Evolutionary conservation across 2,888 invertebrate genomes (phyloP).

Genomic region (Homarus gammarus): DNA sequence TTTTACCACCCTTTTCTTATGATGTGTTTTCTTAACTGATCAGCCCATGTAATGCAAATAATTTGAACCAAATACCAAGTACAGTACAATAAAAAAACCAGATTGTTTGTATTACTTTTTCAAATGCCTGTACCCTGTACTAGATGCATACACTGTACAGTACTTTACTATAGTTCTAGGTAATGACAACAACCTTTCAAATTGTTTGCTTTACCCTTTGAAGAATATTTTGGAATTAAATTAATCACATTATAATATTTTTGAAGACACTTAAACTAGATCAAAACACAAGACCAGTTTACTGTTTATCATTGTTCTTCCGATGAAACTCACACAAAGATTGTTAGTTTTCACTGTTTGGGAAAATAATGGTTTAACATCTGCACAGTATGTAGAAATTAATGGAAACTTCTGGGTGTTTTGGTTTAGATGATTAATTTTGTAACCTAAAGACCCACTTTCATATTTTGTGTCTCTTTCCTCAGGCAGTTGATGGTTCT

Average conservation of each 20-base stretch:
- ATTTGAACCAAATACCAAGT: conserved; percentile 16
- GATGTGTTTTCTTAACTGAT: background rate
- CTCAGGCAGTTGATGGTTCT: conserved; percentile 16
- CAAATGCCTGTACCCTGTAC: no score
- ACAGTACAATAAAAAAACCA: background rate
- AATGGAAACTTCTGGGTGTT: conserved; percentile 15
- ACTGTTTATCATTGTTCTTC: no score
- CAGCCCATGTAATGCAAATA: conserved; percentile 1
- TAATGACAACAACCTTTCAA: background rate
- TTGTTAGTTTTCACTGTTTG: no score
- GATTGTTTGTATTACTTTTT: background rate
- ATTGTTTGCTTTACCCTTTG: conserved; percentile 16
- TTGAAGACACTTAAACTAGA: background rate
- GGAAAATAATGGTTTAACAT: no score
- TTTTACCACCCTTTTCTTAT: background rate
- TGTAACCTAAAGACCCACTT: background rate
- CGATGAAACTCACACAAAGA: no score
- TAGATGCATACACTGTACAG: no score
- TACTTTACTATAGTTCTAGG: no score
- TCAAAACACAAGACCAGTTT: no score
- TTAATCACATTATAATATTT: background rate
- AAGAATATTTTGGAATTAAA: background rate
- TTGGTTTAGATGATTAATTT: background rate
- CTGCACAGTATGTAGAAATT: no score
- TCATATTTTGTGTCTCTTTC: background rate